These are phyloP conservation scores for Excalfactoria chinensis DNA, from an alignment of 2,113 vertebrate genomes.

Conservation along the genomic window DNA sequence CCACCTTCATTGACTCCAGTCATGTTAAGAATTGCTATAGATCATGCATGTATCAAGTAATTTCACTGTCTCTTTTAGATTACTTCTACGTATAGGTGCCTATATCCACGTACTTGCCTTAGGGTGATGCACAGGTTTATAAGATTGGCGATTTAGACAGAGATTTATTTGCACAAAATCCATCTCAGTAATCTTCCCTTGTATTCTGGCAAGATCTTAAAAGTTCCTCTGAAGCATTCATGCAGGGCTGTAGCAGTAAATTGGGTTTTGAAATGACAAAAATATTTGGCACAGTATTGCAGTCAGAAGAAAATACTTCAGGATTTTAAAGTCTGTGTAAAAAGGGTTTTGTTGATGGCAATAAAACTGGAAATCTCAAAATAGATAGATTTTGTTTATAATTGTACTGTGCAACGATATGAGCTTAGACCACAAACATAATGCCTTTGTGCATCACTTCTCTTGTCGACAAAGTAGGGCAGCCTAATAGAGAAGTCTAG, in stretches of 20 bases:
- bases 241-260: conserved; percentile 37
- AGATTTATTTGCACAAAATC: conserved; percentile 44
- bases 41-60: not conserved
- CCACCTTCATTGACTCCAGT: not conserved
- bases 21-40: not conserved
- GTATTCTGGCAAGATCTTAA: conserved; percentile 5
- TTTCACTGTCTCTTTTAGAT: not conserved
- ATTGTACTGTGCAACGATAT: not conserved
- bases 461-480: not conserved
- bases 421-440: not conserved
- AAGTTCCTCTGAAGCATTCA: conserved; percentile 23
- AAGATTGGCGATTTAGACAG: not conserved
- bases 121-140: not conserved
- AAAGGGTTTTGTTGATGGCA: conserved; percentile 18
- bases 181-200: conserved; percentile 9
- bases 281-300: conserved; percentile 31
- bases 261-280: conserved; percentile 44
- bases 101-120: not conserved
- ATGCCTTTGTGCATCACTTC: conserved; percentile 4
- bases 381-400: conserved; percentile 49
- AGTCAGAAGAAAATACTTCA: not conserved
- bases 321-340: conserved; percentile 26
- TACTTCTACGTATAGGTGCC: not conserved
- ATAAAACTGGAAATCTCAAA: conserved; percentile 42
- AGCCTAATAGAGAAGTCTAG: not conserved